Conservation (phyloP, 2,797 vertebrate species). For the Cyclura pinguis region DNA sequence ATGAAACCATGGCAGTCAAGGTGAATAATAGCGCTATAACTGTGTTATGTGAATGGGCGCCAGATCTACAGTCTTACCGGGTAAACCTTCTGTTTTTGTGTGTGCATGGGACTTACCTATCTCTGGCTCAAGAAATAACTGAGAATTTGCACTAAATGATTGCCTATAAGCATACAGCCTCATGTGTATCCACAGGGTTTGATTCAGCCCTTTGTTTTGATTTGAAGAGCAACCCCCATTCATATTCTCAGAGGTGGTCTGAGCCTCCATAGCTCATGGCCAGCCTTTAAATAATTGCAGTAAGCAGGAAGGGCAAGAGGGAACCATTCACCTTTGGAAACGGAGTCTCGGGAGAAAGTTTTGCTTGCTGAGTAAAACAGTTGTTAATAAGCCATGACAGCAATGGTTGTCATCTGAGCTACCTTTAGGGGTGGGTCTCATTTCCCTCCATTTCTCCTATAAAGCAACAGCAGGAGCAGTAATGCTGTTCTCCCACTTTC, state of each 20-base stretch:
- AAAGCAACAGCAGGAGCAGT: conserved; percentile 38
- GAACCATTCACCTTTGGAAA: conserved; percentile 19
- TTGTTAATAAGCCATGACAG: conserved; percentile 55
- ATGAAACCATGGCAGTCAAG: too few species aligned
- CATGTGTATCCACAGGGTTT: neutral
- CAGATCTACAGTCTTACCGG: neutral
- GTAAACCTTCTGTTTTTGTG: neutral
- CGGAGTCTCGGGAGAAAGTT: conserved; percentile 50
- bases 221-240: conserved; percentile 18
- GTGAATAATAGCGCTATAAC: too few species aligned
- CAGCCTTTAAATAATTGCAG: conserved; percentile 31
- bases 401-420: conserved; percentile 77
- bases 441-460: conserved; percentile 39
- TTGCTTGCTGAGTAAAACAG: conserved; percentile 44
- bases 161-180: neutral
- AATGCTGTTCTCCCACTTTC: neutral
- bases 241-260: neutral
- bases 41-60: too few species aligned
- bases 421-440: conserved; percentile 59
- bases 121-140: neutral
- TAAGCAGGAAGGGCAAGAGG: conserved; percentile 5
- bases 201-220: neutral
- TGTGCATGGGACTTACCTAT: neutral
- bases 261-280: neutral
- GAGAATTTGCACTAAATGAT: neutral